Base-by-base conservation (phyloP, 2,888 invertebrate genomes). In the Atherix ibis region DNA sequence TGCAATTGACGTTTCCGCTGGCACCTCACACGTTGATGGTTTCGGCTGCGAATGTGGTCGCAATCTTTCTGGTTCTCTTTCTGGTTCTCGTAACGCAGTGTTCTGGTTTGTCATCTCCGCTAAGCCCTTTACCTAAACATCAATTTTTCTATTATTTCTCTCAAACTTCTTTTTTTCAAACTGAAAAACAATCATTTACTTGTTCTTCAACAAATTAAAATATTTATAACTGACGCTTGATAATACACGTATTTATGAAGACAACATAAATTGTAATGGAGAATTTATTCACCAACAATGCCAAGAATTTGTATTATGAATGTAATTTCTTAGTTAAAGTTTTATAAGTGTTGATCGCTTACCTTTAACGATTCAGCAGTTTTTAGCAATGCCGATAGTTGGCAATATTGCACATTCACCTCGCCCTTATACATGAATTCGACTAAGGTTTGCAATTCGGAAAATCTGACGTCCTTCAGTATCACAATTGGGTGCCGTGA, bases 371-470 rank as follows among this genome's bases (percentile, higher is more conserved):
- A 87, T 67, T 88, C 87, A 53, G 88, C 88, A 56, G 87, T 88
- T 67, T 84, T 85, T 50, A 88, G 74, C 54, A 88, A 73, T 51
- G 85, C 82, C 60, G 84, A 83, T 59, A 88, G 71, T 68, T 85
- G 84, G 69, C 85, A 85, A 65, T 85, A 85, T 68, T 87, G 84
- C 57, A 89, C 85, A 78, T 87, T 87, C 53, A 89, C 88, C 67
- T 89, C 88, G 56, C 88, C 88, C 66, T 85, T 83, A 73, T 89
- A 89, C 88, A 89, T 89, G 76, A 88, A 89, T 73, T 88, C 87
- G 62, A 89, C 80, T 58, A 89, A 76, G 49, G 88, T 88, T 62
- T 85, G 74, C 56, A 89, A 70, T 67, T 88, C 88, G 58, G 80
- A 72, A 64, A 85, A 81, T 56, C 83, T 79, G 58, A 88, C 88